Percentiles rank a stretch among this genome's conserved stretches.
These are phyloP conservation scores for Agriopis marginaria DNA, from an alignment of 2,888 invertebrate genomes.

Conservation along the genomic window DNA sequence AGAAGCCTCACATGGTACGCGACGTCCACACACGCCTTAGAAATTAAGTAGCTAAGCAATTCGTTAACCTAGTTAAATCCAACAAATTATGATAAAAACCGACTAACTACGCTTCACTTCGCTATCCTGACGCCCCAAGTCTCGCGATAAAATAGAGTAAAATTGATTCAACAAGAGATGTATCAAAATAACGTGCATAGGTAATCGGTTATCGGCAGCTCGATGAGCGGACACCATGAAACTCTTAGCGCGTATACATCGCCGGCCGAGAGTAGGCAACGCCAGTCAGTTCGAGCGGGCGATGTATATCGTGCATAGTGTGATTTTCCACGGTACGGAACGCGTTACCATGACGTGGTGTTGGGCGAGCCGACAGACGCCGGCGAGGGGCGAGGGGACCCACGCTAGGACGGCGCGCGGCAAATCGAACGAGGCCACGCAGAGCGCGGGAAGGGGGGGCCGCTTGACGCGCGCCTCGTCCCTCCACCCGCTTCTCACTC, in stretches of 20 bases:
- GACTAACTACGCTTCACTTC: constrained; percentile 37
- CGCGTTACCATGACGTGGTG: constrained; percentile 76
- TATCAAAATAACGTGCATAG: constrained; percentile 64
- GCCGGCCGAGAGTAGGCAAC: constrained; percentile 49
- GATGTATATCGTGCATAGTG: constrained; percentile 68
- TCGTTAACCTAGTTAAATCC: constrained; percentile 37
- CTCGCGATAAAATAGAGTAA: constrained; percentile 64
- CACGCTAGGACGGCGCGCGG: constrained; percentile 69
- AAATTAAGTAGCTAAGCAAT: constrained; percentile 36
- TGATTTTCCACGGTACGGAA: constrained; percentile 71
- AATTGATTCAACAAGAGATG: constrained; percentile 68
- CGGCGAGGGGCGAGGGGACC: constrained; percentile 61
- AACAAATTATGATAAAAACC: constrained; percentile 16
- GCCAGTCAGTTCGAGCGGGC: constrained; percentile 53
- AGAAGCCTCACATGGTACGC: constrained; percentile 32
- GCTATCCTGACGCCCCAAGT: constrained; percentile 63
- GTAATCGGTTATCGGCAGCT: constrained; percentile 51
- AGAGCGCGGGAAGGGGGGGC: constrained; percentile 57
- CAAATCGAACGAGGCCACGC: constrained; percentile 85
- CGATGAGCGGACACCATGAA: constrained; percentile 50
- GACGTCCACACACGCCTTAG: constrained; percentile 32
- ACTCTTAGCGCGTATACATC: constrained; percentile 57
- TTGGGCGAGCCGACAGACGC: constrained; percentile 62
- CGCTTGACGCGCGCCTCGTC: constrained; percentile 58
- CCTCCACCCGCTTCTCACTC: constrained; percentile 53